Conservation (phyloP, 2,797 vertebrate species). For the Alectoris magna region DNA sequence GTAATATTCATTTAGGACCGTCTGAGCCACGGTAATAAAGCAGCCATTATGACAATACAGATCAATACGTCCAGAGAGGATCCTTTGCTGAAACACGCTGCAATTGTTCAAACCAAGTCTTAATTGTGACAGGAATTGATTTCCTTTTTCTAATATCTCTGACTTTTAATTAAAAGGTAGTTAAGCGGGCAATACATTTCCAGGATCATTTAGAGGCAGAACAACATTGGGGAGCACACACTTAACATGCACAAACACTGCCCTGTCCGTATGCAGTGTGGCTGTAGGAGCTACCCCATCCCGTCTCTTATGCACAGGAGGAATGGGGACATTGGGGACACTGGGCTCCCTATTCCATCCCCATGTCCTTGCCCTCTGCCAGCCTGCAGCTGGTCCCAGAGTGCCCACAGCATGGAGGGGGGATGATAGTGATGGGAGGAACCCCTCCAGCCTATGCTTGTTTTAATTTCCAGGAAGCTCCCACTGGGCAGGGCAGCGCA, state of each 20-base stretch:
- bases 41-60: conserved; percentile 55
- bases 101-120: conserved; percentile 55
- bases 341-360: neutral
- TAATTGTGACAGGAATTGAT: conserved; percentile 71
- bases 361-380: neutral
- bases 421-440: neutral
- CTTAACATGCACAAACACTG: neutral
- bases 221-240: neutral
- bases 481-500: accelerated
- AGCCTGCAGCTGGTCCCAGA: accelerated
- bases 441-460: neutral
- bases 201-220: conserved; percentile 43
- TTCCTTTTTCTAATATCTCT: conserved; percentile 60
- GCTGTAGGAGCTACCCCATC: neutral
- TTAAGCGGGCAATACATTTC: conserved; percentile 55
- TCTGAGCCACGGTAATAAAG: conserved; percentile 33
- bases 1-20: neutral
- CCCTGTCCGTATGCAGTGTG: neutral
- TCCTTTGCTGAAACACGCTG: conserved; percentile 14
- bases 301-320: neutral
- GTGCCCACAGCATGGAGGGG: too few species aligned
- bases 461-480: neutral
- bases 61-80: conserved; percentile 62
- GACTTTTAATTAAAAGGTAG: conserved; percentile 72
- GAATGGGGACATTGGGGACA: neutral